Conservation (phyloP, 1,140 invertebrate species). For the Maconellicoccus hirsutus region DNA sequence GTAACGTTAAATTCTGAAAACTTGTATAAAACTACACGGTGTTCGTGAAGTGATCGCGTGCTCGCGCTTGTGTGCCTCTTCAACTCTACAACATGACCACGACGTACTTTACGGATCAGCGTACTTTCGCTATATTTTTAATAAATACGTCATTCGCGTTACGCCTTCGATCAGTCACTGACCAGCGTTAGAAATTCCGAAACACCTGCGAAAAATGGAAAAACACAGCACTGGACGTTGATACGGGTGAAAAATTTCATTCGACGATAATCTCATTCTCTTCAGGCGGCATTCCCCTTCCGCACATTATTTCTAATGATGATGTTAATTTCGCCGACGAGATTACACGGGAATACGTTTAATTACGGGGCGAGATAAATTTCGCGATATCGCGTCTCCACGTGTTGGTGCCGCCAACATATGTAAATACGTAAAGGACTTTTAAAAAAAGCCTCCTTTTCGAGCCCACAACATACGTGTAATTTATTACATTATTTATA, state of each 20-base stretch:
- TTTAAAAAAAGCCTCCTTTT: too few species aligned
- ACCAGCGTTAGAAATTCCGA: not conserved
- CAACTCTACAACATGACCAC: too few species aligned
- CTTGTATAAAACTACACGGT: not conserved
- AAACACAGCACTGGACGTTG: too few species aligned
- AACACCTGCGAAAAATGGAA: too few species aligned
- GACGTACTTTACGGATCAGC: too few species aligned
- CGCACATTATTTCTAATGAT: constrained; percentile 1
- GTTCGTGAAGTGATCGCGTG: not conserved
- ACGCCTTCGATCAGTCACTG: not conserved
- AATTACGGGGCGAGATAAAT: not conserved
- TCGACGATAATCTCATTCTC: not conserved
- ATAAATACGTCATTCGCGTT: not conserved
- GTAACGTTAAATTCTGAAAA: constrained; percentile 1
- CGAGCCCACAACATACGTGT: too few species aligned
- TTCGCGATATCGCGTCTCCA: too few species aligned
- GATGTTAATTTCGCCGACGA: not conserved
- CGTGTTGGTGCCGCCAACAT: too few species aligned
- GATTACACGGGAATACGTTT: not conserved
- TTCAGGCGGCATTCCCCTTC: not conserved
- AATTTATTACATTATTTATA: too few species aligned
- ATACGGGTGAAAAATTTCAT: too few species aligned
- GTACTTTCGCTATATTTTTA: not conserved
- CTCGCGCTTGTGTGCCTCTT: too few species aligned
- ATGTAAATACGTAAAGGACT: too few species aligned